A percentile compares a stretch with the other conserved stretches of the same genome.
Evolutionary conservation across 2,113 vertebrate species (phyloP).

Genomic region (Gobiocypris rarus): DNA sequence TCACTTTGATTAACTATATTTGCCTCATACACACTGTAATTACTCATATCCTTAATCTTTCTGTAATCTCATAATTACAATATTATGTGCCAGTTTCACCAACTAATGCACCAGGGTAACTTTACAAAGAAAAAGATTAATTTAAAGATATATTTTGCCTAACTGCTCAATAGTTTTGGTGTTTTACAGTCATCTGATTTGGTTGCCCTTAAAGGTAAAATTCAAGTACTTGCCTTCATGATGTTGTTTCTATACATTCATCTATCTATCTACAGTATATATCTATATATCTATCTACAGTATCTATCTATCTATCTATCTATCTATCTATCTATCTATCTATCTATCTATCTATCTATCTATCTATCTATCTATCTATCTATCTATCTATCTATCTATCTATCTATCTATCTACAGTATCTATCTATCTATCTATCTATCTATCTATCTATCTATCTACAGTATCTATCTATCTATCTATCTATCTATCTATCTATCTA

Average conservation of each 20-base stretch:
- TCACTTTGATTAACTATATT: conserved; percentile 60
- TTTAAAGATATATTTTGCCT: conserved; percentile 52
- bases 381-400: neutral
- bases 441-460: neutral
- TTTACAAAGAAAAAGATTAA: conserved; percentile 51
- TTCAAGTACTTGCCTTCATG: neutral
- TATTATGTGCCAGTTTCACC: conserved; percentile 53
- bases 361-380: neutral
- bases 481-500: too few species aligned
- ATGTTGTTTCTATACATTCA: too few species aligned
- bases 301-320: neutral
- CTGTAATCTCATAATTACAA: conserved; percentile 61
- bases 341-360: neutral
- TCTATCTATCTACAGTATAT: too few species aligned
- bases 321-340: neutral
- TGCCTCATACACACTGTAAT: conserved; percentile 57
- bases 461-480: too few species aligned
- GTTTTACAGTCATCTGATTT: conserved; percentile 47
- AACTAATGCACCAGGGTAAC: conserved; percentile 48
- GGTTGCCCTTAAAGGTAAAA: conserved; percentile 33
- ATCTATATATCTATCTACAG: too few species aligned
- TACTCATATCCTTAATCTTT: conserved; percentile 60
- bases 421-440: neutral
- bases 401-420: neutral
- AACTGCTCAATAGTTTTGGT: conserved; percentile 39